Conservation (phyloP, 2,888 invertebrate species). For the Dolichopus griseipennis region DNA sequence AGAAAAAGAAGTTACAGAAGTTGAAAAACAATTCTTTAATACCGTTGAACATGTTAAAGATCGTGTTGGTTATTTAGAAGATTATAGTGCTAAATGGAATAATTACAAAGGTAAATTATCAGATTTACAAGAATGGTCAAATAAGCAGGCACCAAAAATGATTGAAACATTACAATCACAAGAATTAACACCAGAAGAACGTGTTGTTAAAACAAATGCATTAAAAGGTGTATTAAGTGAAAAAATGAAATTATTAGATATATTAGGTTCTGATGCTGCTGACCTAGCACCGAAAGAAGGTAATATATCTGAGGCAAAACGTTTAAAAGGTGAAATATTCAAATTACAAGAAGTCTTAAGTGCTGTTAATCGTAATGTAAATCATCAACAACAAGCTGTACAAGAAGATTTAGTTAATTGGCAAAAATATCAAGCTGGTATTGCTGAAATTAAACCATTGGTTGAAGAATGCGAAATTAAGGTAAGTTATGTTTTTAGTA, state of each 20-base stretch:
- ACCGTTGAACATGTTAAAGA: constrained; percentile 74
- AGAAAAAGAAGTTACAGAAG: constrained; percentile 66
- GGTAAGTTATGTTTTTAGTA: constrained; percentile 41
- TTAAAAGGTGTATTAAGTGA: constrained; percentile 68
- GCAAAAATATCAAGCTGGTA: constrained; percentile 72
- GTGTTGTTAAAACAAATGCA: constrained; percentile 63
- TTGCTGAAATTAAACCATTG: constrained; percentile 78
- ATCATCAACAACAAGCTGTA: constrained; percentile 65
- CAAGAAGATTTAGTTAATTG: constrained; percentile 72
- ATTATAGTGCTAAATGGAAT: constrained; percentile 73
- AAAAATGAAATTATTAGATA: constrained; percentile 62
- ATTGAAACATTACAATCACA: constrained; percentile 67
- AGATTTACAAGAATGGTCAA: constrained; percentile 72
- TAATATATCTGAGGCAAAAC: constrained; percentile 61
- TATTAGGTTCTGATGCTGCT: constrained; percentile 66
- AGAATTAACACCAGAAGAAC: constrained; percentile 74
- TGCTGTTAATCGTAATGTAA: constrained; percentile 64
- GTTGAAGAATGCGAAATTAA: constrained; percentile 80
- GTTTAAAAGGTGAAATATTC: constrained; percentile 65
- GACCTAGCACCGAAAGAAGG: constrained; percentile 58
- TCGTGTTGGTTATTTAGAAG: constrained; percentile 69
- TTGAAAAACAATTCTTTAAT: constrained; percentile 63
- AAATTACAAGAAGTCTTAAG: constrained; percentile 67
- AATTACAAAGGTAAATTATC: constrained; percentile 66
- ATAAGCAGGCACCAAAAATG: constrained; percentile 64